Evolutionary conservation across 2,888 invertebrate species (phyloP), one percentile per base, ranked within the genome.

Genomic region (Chymomyza caudatula): DNA sequence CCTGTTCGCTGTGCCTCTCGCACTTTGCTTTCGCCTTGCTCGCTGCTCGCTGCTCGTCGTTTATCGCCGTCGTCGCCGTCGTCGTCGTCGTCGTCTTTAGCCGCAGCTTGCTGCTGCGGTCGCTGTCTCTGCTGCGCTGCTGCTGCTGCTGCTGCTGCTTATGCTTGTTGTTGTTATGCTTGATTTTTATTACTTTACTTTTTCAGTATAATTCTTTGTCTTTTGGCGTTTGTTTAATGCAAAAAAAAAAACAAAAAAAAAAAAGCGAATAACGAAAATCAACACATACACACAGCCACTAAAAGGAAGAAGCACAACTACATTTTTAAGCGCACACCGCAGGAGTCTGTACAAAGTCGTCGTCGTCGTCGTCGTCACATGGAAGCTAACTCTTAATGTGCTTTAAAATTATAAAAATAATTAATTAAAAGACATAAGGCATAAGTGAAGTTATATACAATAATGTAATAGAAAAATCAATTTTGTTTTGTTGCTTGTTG

Each of bases 161-260:
- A 55, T 55, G 47, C 56, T 63, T 68, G 73, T 77, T 77, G 80
- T 71, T 79, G 71, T 77, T 79, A 75, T 77, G 74, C 73, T 82
- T 82, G 78, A 74, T 77, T 81, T 77, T 77, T 79, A 84, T 81
- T 78, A 81, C 85, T 78, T 83, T 78, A 75, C 74, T 84, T 80
- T 82, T 84, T 68, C 78, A 67, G 72, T 78, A 81, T 77, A 76
- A 76, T 83, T 81, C 85, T 78, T 84, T 83, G 85, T 84, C 82
- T 78, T 82, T 78, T 78, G 76, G 68, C 71, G 77, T 83, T 83
- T 81, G 82, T 77, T 78, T 74, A 84, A 78, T 78, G 74, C 69
- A 76, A 77, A 81, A 80, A 78, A 60, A 57, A 52, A 60, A 63
- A 52, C 61, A 63, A 73, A 42, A n/a, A 42, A 63, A 60, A 56